These are phyloP conservation scores for Zoanthus solanderi DNA, from an alignment of 92 coral and sea anemone genomes.

Conservation along the genomic window DNA sequence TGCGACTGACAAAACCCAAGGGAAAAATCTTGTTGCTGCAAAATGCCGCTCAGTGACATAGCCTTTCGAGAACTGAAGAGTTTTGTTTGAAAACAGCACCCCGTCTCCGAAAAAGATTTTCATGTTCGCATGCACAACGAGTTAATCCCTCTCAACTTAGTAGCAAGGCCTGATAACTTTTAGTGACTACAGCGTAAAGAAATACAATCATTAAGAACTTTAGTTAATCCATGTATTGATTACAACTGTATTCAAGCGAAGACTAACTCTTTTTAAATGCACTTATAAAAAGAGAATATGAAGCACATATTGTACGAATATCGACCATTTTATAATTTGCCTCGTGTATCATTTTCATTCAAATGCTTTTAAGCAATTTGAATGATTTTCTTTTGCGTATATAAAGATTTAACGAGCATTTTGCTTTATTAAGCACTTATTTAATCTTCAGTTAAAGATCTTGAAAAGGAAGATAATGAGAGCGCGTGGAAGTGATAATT, in stretches of 20 bases:
- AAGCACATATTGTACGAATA: too few species aligned
- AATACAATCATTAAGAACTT: neutral
- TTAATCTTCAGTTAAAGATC: neutral
- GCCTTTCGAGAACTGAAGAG: neutral
- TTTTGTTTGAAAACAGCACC: neutral
- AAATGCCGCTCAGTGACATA: neutral
- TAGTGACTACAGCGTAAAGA: neutral
- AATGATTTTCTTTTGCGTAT: too few species aligned
- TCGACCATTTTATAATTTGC: neutral
- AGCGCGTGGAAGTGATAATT: constrained; percentile 50
- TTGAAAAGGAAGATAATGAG: constrained; percentile 1
- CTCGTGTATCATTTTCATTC: neutral
- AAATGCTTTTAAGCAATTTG: too few species aligned
- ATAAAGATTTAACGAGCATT: too few species aligned
- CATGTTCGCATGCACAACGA: neutral
- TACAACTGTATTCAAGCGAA: constrained; percentile 4
- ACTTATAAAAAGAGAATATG: neutral
- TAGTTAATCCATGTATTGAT: neutral
- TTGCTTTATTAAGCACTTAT: neutral
- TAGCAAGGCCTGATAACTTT: neutral
- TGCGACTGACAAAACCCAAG: neutral
- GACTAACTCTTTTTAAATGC: neutral
- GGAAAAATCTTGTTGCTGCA: neutral
- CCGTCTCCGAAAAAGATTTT: neutral
- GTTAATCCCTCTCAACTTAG: too few species aligned